Percentiles rank a stretch among this genome's conserved stretches.
phyloP scores from a whole-genome alignment of 2,888 invertebrate species.

The Corbicula japonica region DNA sequence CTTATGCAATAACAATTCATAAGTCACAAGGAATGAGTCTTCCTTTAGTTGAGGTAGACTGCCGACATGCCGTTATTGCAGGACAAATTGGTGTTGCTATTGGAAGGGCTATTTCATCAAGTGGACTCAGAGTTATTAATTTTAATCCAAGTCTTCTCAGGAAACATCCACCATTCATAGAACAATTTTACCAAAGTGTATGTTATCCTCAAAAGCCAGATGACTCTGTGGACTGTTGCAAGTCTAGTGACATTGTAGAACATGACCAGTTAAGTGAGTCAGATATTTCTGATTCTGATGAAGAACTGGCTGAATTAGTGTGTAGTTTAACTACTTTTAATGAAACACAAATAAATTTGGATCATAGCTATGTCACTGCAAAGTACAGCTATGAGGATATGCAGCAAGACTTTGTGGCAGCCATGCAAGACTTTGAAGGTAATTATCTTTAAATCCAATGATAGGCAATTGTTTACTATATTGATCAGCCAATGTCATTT shows the following conservation, averaged over 20 bases:
- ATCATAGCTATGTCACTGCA: not conserved
- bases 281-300: not conserved
- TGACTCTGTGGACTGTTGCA: not conserved
- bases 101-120: conserved; percentile 24
- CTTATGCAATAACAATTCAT: conserved; percentile 41
- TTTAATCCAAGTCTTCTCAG: not conserved
- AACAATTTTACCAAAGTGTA: not conserved
- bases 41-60: conserved; percentile 22
- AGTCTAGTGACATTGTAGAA: not conserved
- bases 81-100: conserved; percentile 45
- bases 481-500: too few relatives aligned
- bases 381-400: not conserved
- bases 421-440: too few relatives aligned
- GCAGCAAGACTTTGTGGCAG: too few relatives aligned
- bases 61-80: conserved; percentile 25
- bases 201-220: too few relatives aligned
- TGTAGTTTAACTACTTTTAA: not conserved
- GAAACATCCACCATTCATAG: not conserved
- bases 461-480: too few relatives aligned
- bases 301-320: not conserved
- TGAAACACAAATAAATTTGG: not conserved
- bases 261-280: not conserved
- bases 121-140: conserved; percentile 17
- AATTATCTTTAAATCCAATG: too few relatives aligned
- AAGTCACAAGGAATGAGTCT: conserved; percentile 40